These are phyloP conservation scores for Formica exsecta DNA, from an alignment of 1,140 invertebrate species.

Conservation along the genomic window DNA sequence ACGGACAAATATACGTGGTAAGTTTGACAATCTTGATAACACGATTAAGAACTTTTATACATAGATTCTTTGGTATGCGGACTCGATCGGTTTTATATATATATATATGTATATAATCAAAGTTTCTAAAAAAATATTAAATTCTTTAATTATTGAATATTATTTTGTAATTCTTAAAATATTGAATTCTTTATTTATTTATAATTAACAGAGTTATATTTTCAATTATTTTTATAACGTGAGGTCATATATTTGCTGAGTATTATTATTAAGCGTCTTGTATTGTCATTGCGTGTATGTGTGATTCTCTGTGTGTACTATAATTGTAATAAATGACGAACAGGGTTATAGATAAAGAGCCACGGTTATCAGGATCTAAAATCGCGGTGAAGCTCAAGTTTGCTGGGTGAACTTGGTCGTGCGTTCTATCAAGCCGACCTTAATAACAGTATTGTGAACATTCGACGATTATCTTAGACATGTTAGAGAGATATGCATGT, in stretches of 20 bases:
- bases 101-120: neutral
- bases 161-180: neutral
- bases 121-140: neutral
- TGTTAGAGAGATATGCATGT: neutral
- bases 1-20: neutral
- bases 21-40: slow-evolving; percentile 14
- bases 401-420: slow-evolving; percentile 18
- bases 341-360: slow-evolving; percentile 33
- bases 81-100: neutral
- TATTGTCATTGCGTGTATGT: neutral
- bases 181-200: neutral
- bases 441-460: slow-evolving; percentile 10
- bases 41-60: neutral
- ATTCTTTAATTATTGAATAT: slow-evolving; percentile 1
- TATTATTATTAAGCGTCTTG: neutral
- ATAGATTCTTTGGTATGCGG: neutral
- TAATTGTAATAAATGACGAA: slow-evolving; percentile 11
- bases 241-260: neutral
- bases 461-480: slow-evolving; percentile 23
- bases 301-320: neutral
- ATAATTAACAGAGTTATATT: neutral
- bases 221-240: neutral
- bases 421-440: slow-evolving; percentile 12
- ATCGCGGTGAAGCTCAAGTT: slow-evolving; percentile 37
- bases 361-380: slow-evolving; percentile 20